A percentile compares a stretch with the other conserved stretches of the same genome.
Conservation (phyloP, 2,797 vertebrate genomes). For the Mus caroli region DNA sequence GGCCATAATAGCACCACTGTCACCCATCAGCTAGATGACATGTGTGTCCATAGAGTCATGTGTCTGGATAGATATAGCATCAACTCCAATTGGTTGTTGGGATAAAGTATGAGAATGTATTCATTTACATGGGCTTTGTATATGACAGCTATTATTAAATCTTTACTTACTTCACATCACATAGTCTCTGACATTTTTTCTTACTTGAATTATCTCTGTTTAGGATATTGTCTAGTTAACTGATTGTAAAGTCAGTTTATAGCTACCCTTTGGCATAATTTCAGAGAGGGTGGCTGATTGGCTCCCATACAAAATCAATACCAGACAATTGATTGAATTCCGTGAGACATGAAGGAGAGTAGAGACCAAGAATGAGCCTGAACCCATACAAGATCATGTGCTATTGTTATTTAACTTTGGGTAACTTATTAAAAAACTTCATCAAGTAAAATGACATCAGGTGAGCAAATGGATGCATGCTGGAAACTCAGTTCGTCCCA, state of each 20-base stretch:
- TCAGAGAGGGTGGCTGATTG: constrained; percentile 64
- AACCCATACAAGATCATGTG: constrained; percentile 80
- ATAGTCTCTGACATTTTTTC: neutral
- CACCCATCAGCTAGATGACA: neutral
- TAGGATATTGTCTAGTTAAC: neutral
- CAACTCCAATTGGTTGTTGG: neutral
- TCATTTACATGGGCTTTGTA: neutral
- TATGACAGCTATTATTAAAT: neutral
- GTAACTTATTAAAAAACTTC: constrained; percentile 80
- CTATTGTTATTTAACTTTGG: constrained; percentile 82
- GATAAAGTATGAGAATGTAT: neutral
- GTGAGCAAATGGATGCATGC: constrained; percentile 77
- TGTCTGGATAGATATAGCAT: neutral
- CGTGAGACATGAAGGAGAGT: constrained; percentile 82
- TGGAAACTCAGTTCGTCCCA: constrained; percentile 61
- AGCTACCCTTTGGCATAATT: constrained; percentile 82
- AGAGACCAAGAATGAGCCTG: constrained; percentile 77
- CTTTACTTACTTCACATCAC: constrained; percentile 34
- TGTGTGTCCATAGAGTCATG: neutral
- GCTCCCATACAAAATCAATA: constrained; percentile 69
- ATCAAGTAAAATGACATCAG: constrained; percentile 78
- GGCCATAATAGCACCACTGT: neutral
- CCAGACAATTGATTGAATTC: constrained; percentile 82
- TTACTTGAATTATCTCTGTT: neutral
- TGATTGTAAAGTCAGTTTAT: constrained; percentile 37